These are phyloP conservation scores for Cryptoprocta ferox DNA, from an alignment of 2,797 vertebrate genomes.

Conservation along the genomic window DNA sequence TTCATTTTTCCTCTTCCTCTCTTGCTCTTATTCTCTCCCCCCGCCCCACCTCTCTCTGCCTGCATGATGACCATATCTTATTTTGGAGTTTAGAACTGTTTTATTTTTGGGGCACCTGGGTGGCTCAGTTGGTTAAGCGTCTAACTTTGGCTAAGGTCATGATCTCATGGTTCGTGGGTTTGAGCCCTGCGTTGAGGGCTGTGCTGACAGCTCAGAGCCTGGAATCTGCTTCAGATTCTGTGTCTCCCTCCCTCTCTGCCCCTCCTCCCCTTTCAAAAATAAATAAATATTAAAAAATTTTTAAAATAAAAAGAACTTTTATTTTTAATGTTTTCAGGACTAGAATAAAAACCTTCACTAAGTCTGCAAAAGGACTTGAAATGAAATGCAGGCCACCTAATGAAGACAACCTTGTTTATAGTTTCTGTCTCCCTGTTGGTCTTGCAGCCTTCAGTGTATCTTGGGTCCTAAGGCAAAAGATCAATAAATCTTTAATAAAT, in stretches of 20 bases:
- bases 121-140: too few relatives aligned
- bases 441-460: neutral
- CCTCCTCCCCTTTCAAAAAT: too few relatives aligned
- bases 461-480: constrained; percentile 32
- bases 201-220: too few relatives aligned
- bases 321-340: neutral
- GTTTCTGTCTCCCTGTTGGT: neutral
- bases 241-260: too few relatives aligned
- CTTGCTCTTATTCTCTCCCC: neutral
- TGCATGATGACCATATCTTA: neutral
- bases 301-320: neutral
- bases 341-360: neutral
- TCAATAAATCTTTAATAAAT: too few relatives aligned
- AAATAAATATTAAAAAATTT: too few relatives aligned
- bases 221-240: too few relatives aligned
- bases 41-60: neutral
- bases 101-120: neutral
- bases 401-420: neutral
- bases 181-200: too few relatives aligned
- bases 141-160: too few relatives aligned
- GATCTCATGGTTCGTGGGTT: too few relatives aligned
- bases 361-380: neutral
- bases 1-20: neutral
- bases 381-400: neutral
- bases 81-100: neutral